Conservation (phyloP, 1,140 invertebrate genomes). For the Heliconius eleuchia region DNA sequence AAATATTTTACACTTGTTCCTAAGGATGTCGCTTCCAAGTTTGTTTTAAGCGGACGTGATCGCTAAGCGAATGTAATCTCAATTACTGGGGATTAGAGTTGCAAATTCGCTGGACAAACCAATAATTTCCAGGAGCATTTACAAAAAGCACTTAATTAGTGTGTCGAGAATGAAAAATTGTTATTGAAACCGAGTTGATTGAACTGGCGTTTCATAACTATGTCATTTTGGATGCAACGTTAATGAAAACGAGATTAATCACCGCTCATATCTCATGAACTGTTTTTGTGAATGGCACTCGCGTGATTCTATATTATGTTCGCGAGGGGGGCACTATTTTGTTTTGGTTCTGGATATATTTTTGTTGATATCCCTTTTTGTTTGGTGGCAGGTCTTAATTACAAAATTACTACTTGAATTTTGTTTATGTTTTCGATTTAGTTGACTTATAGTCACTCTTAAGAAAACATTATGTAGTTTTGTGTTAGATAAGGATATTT, state of each 20-base stretch:
- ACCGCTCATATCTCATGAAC: conserved; percentile 59
- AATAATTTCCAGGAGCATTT: conserved; percentile 62
- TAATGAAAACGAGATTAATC: conserved; percentile 78
- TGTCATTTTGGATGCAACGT: conserved; percentile 77
- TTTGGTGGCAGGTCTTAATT: background rate
- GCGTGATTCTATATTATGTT: conserved; percentile 60
- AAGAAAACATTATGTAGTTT: background rate
- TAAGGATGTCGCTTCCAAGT: conserved; percentile 77
- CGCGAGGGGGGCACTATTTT: conserved; percentile 40
- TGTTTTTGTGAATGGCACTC: conserved; percentile 60
- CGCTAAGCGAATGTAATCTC: conserved; percentile 46
- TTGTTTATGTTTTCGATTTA: background rate
- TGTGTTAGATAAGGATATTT: background rate
- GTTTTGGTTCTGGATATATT: conserved; percentile 10
- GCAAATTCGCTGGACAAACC: conserved; percentile 36
- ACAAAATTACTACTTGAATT: background rate
- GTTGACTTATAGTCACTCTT: background rate
- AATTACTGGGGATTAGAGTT: conserved; percentile 46
- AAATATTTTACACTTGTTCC: conserved; percentile 81
- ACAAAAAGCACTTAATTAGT: conserved; percentile 81
- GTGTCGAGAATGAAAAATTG: conserved; percentile 81
- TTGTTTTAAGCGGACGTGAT: conserved; percentile 48
- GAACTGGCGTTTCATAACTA: conserved; percentile 78
- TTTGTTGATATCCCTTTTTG: background rate
- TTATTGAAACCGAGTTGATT: conserved; percentile 80